Evolutionary conservation across 2,113 vertebrate species (phyloP), one percentile per base, ranked within the genome.

Genomic region (Psilopsiagon aurifrons): DNA sequence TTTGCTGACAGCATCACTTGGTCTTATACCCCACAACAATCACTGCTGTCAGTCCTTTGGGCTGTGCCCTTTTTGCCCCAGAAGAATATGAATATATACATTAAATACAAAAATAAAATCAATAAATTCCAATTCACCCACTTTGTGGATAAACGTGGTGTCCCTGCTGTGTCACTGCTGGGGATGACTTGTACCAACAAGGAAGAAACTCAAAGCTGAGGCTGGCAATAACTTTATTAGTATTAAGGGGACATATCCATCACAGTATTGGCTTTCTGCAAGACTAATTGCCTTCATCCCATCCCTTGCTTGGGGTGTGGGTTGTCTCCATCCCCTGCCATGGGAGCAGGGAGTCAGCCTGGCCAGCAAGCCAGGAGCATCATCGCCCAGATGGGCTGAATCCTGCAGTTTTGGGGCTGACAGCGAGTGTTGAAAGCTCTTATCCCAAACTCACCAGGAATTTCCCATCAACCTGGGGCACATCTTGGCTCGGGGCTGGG

Each of bases 111-210:
- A n/a, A n/a, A 1, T 22, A 57, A 22, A 57, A 9, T 51, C 28
- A 20, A 16, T 25, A 51, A 60, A 54, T 66, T 13, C 74, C 31
- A 11, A 33, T 20, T 39, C 20, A n/a, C 24, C 13, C 2, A 0
- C 31, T 37, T 64, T 64, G 10, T 41, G 47, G 33, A 19, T 57
- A 37, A 16, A 17, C 6, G 8, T 17, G 29, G 6, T 33, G 35
- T 55, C 51, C 68, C 46, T 49, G 31, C 55, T n/a, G 44, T 66
- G 69, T 84, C 57, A 17, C 44, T 55, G n/a, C 51, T 70, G 84
- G 39, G 39, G 7, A 5, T 64, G 19, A 39, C 11, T 44, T 31
- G 23, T 44, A 64, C 13, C 0, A 0, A 67, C 47, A 69, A 69
- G 18, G 44, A 73, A 24, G 16, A 52, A 43, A 27, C 81, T 37